Base-by-base conservation (phyloP, 2,797 vertebrate genomes). In the Megaceryle alcyon region DNA sequence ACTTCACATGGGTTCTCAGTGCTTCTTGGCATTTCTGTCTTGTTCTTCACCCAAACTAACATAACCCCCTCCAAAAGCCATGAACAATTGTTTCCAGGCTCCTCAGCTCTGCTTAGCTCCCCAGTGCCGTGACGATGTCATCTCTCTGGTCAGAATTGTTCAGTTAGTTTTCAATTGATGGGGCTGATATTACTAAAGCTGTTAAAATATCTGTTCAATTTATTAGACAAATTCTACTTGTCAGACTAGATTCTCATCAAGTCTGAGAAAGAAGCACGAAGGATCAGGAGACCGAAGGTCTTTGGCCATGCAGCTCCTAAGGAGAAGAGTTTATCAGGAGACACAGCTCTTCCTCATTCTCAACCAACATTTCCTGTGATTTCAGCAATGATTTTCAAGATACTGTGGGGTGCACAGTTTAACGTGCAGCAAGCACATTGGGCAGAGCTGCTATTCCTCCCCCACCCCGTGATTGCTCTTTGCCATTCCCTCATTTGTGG, bases 291-390 rank as follows among this genome's bases (percentile, higher is more conserved):
- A 18, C 41, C 26, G 57, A 86, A 60, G 53, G 53, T 6, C 49
- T 82, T 71, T 2, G 17, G 39, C 25, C 3, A 2, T 63, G 33
- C 64, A 89, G 66, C 48, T 68, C 69, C 53, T 1, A 0, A 81
- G 46, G 20, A 75, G 44, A 75, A 71, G 63, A 9, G 17, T 65
- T 91, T 90, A 83, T 91, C 94, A 83, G 85, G 49, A 91, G 69
- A 76, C 33, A 54, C 65, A 90, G 77, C 49, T 90, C 85, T 88
- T 94, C 82, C 88, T 92, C 61, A 53, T 87, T 88, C 80, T 79
- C 41, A 75, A 68, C 49, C 46, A 94, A 28, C 31, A 28, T 71
- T 92, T 95, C 95, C 95, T 92, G 63, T 63, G 85, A 91, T 88
- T 94, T 86, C 72, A 60, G 82, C 35, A 75, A 64, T 19, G 76